Percentiles rank a stretch among this genome's conserved stretches.
phyloP scores from a whole-genome alignment of 2,797 vertebrate genomes.

The Lacerta viridis region DNA sequence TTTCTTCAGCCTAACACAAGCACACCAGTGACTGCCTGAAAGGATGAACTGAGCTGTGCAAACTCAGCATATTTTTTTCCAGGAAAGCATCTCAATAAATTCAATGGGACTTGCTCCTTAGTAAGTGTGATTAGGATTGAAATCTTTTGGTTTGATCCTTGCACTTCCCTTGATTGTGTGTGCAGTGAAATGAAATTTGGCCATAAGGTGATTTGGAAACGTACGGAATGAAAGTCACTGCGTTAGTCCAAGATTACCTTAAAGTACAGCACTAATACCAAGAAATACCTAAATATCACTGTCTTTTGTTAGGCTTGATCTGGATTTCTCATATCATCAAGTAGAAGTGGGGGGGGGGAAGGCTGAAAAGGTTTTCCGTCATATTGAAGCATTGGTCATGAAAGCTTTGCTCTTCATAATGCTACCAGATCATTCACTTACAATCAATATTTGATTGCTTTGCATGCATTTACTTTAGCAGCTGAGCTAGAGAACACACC shows the following conservation, averaged over 20 bases:
- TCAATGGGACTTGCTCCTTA: neutral
- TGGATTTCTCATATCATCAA: slow-evolving; percentile 10
- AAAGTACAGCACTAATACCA: neutral
- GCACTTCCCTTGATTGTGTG: neutral
- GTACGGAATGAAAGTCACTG: neutral
- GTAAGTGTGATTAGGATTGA: neutral
- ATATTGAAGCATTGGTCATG: slow-evolving; percentile 6
- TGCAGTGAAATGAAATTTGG: neutral
- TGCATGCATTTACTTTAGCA: slow-evolving; percentile 39
- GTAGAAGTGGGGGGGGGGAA: neutral
- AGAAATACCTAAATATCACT: neutral
- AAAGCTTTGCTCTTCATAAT: slow-evolving; percentile 52
- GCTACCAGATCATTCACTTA: slow-evolving; percentile 39
- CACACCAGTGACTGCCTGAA: neutral
- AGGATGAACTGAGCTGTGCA: neutral
- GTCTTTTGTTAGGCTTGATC: neutral
- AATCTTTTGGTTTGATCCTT: neutral
- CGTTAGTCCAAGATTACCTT: neutral
- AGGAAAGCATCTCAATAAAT: neutral
- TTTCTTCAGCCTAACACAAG: neutral
- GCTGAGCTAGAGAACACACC: slow-evolving; percentile 18
- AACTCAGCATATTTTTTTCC: neutral
- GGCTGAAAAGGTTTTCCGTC: slow-evolving; percentile 12
- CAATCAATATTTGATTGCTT: slow-evolving; percentile 63
- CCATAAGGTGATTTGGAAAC: neutral